Evolutionary conservation across 2,113 vertebrate species (phyloP).

Genomic region (Dipodomys spectabilis): DNA sequence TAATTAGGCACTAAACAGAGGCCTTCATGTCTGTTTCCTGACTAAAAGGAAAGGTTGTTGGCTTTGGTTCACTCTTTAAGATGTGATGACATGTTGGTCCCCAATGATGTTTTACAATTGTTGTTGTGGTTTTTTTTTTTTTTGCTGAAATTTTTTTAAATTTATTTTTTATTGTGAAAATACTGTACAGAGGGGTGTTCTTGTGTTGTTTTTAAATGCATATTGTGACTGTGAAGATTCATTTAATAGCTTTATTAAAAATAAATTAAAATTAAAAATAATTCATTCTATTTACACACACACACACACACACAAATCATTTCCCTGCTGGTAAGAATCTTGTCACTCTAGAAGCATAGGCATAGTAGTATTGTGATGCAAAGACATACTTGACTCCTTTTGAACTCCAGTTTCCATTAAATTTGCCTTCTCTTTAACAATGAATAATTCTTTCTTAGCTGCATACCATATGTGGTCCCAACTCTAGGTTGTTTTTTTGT

Average conservation of each 20-base stretch:
- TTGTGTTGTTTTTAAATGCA: neutral
- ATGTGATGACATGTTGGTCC: neutral
- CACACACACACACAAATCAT: neutral
- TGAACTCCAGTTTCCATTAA: neutral
- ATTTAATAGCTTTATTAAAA: neutral
- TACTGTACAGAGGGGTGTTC: neutral
- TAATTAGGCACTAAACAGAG: neutral
- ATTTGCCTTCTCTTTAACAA: conserved; percentile 7
- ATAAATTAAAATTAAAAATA: too few species aligned
- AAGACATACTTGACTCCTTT: neutral
- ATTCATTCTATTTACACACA: too few species aligned
- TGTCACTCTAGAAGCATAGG: neutral
- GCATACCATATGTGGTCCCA: neutral
- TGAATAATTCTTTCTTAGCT: neutral
- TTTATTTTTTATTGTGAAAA: too few species aligned
- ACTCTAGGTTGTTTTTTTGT: neutral
- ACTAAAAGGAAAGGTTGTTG: neutral
- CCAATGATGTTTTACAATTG: fast-evolving
- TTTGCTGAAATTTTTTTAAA: too few species aligned
- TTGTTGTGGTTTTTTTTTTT: too few species aligned
- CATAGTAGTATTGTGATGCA: neutral
- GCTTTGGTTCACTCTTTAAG: neutral
- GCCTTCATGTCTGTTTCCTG: neutral
- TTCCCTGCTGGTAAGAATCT: neutral
- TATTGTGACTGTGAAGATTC: neutral